Evolutionary conservation across 2,888 invertebrate species (phyloP).

Genomic region (Amiota minor): DNA sequence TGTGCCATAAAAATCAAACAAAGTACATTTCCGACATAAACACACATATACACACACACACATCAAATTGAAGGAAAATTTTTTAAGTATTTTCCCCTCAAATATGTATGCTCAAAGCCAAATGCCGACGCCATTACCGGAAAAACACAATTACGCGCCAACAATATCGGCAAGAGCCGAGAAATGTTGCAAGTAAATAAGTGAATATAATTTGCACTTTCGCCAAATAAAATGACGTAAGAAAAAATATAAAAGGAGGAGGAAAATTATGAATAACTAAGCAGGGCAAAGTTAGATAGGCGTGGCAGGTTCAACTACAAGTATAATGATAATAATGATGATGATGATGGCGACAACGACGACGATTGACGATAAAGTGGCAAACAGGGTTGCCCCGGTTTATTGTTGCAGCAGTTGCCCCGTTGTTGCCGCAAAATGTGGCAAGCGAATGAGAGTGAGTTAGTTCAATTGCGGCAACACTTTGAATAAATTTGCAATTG

Average conservation of each 20-base stretch:
- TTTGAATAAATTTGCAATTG: constrained; percentile 45
- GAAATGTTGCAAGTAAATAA: constrained; percentile 27
- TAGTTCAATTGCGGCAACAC: constrained; percentile 21
- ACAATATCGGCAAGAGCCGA: constrained; percentile 13
- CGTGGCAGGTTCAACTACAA: background rate
- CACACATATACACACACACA: constrained; percentile 2
- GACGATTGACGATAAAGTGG: background rate
- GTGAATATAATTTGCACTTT: constrained; percentile 34
- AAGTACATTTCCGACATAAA: constrained; percentile 23
- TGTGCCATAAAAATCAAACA: constrained; percentile 26
- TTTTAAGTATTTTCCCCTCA: background rate
- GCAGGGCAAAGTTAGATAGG: background rate
- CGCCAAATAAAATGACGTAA: constrained; percentile 22
- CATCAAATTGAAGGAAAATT: background rate
- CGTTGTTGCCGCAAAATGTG: background rate
- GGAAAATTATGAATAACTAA: constrained; percentile 6
- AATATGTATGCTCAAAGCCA: background rate
- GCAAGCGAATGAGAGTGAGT: background rate
- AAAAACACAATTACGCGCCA: constrained; percentile 31
- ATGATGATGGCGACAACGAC: background rate
- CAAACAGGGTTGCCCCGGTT: background rate
- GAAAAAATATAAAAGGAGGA: background rate
- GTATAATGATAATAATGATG: background rate
- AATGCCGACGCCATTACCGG: constrained; percentile 24
- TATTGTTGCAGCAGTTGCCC: background rate